These are phyloP conservation scores for Yasuhikotakia modesta DNA, from an alignment of 2,797 vertebrate genomes.

Conservation along the genomic window DNA sequence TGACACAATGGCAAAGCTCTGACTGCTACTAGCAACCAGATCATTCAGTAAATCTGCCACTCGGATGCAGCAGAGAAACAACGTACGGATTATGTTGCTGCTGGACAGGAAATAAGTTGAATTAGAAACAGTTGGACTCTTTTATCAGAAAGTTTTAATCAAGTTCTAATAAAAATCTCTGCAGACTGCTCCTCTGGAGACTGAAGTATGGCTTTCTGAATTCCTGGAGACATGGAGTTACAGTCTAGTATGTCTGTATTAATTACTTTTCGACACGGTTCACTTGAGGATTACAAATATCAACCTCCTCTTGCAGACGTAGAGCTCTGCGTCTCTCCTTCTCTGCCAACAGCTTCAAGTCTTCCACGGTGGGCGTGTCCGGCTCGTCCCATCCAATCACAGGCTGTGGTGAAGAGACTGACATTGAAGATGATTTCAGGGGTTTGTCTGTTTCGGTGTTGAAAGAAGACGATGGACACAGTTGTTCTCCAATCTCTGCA, in stretches of 20 bases:
- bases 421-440: neutral
- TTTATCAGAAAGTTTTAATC: slow-evolving; percentile 50
- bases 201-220: slow-evolving; percentile 28
- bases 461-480: neutral
- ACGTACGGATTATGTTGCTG: slow-evolving; percentile 15
- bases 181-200: slow-evolving; percentile 20
- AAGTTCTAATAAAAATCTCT: slow-evolving; percentile 37
- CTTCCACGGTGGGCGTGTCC: slow-evolving; percentile 19
- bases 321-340: slow-evolving; percentile 54
- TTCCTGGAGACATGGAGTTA: slow-evolving; percentile 26
- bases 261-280: slow-evolving; percentile 38
- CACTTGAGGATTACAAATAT: slow-evolving; percentile 35
- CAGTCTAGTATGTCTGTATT: slow-evolving; percentile 32
- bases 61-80: slow-evolving; percentile 38
- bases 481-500: slow-evolving; percentile 40
- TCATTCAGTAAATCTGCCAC: slow-evolving; percentile 52
- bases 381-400: neutral
- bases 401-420: neutral
- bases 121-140: slow-evolving; percentile 35
- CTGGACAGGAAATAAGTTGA: slow-evolving; percentile 30
- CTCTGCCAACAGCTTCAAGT: slow-evolving; percentile 27
- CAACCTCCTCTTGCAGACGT: slow-evolving; percentile 59
- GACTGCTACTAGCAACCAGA: slow-evolving; percentile 40
- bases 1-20: slow-evolving; percentile 54
- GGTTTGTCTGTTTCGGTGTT: neutral